Evolutionary conservation across 1,140 invertebrate genomes (phyloP), one percentile per base, ranked within the genome.

Genomic region (Drosophila kanapiae): DNA sequence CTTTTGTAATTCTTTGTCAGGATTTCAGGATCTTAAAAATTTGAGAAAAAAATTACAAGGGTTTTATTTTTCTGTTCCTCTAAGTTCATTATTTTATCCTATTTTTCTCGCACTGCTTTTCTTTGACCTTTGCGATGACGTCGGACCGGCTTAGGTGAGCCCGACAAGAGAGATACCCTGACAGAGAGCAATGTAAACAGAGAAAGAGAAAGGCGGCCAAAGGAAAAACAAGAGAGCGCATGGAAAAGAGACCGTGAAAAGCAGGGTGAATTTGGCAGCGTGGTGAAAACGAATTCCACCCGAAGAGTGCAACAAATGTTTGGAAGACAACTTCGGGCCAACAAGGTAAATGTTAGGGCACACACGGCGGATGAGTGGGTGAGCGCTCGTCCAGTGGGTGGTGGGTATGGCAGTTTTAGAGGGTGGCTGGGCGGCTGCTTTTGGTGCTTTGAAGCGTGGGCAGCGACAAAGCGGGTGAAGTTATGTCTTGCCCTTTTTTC

Each of bases 261-360:
- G 45, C 61, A 33, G 33, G 67, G 49, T 57, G 40, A 65, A 68
- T 23, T 23, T 16, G 13, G 18, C 16, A 69, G 56, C 59, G 56
- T 82, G 82, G 82, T 86, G 82, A 79, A 69, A 61, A 67, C 78
- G 65, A 67, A 35, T 48, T 45, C 43, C 53, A n/a, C 31, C 29
- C 69, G 35, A 45, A 68, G 78, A 86, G 82, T 86, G 82, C 82
- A 86, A 86, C 82, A 86, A 86, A 86, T 86, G 82, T 82, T 67
- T 79, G 53, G 40, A 37, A 40, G 53, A 27, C 61, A 68, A 47
- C 53, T 56, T 57, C 61, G 60, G 61, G 71, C 49, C 75, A 83
- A 79, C 68, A 48, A 76, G 76, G 76, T 84, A 71, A 78, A 57
- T 16, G 74, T 80, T 80, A 74, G 40, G 82, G 65, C 80, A 47